Percentiles rank a stretch among this genome's conserved stretches.
Evolutionary conservation across 2,797 vertebrate species (phyloP).

Genomic region (Garrulus glandarius): DNA sequence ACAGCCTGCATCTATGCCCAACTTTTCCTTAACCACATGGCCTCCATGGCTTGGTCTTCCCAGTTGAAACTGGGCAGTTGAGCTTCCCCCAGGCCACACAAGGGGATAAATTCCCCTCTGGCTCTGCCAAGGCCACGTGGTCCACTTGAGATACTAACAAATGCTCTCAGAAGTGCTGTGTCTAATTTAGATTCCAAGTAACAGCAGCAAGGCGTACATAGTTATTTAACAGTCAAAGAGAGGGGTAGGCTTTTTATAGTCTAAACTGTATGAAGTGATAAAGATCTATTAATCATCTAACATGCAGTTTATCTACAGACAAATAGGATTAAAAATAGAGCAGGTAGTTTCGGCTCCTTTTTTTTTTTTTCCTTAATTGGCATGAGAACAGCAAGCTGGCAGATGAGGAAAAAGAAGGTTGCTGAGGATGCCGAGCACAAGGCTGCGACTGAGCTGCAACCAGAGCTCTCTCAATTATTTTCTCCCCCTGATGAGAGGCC

Average conservation of each 20-base stretch:
- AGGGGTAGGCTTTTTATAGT: constrained; percentile 41
- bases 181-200: not conserved
- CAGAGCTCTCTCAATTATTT: not conserved
- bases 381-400: not conserved
- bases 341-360: not conserved
- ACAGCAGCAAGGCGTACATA: not conserved
- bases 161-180: not conserved
- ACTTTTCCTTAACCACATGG: not conserved
- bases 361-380: not conserved
- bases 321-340: constrained; percentile 60
- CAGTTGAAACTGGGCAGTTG: rapidly evolving
- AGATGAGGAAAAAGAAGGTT: not conserved
- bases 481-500: not conserved
- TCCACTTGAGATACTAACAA: not conserved
- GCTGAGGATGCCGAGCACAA: not conserved
- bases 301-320: constrained; percentile 44
- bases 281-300: constrained; percentile 61
- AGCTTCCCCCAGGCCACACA: not conserved
- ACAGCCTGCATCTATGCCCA: not conserved
- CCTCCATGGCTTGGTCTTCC: not conserved
- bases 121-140: not conserved
- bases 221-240: constrained; percentile 33
- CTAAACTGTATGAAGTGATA: constrained; percentile 52
- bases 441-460: not conserved
- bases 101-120: not conserved